A percentile compares a stretch with the other conserved stretches of the same genome.
Evolutionary conservation across 2,888 invertebrate species (phyloP).

Genomic region (Trissolcus japonicus): DNA sequence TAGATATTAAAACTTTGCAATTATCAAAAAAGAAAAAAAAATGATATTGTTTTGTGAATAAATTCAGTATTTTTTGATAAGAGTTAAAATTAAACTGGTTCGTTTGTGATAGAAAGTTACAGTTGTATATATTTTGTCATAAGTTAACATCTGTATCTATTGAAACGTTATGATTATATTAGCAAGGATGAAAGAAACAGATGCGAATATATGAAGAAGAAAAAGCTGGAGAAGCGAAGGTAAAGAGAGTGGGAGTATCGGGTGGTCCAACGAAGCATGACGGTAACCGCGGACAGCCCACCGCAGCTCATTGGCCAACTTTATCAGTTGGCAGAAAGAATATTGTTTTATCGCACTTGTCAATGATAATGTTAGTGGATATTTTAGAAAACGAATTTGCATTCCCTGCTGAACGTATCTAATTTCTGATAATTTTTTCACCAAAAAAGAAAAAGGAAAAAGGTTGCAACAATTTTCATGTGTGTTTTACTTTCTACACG

Average conservation of each 20-base stretch:
- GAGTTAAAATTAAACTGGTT: too few species aligned
- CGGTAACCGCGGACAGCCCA: conserved; percentile 72
- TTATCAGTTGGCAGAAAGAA: conserved; percentile 54
- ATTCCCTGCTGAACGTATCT: too few species aligned
- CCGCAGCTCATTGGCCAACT: conserved; percentile 73
- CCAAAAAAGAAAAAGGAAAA: too few species aligned
- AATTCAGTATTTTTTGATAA: too few species aligned
- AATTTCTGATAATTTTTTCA: neutral
- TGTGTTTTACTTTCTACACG: neutral
- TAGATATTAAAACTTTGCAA: too few species aligned
- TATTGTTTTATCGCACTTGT: conserved; percentile 50
- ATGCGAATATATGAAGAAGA: conserved; percentile 41
- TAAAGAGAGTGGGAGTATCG: conserved; percentile 65
- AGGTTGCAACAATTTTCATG: neutral
- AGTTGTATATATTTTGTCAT: neutral
- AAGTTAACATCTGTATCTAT: conserved; percentile 30
- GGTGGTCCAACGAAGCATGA: conserved; percentile 70
- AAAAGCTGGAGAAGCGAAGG: conserved; percentile 46
- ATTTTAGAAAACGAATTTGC: too few species aligned
- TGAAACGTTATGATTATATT: conserved; percentile 52
- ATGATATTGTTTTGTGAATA: too few species aligned
- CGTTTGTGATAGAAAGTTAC: neutral
- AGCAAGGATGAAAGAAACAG: conserved; percentile 34
- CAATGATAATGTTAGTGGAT: conserved; percentile 12
- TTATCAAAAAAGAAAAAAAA: too few species aligned